phyloP scores from a whole-genome alignment of 2,797 vertebrate genomes.

The Cyclura pinguis region DNA sequence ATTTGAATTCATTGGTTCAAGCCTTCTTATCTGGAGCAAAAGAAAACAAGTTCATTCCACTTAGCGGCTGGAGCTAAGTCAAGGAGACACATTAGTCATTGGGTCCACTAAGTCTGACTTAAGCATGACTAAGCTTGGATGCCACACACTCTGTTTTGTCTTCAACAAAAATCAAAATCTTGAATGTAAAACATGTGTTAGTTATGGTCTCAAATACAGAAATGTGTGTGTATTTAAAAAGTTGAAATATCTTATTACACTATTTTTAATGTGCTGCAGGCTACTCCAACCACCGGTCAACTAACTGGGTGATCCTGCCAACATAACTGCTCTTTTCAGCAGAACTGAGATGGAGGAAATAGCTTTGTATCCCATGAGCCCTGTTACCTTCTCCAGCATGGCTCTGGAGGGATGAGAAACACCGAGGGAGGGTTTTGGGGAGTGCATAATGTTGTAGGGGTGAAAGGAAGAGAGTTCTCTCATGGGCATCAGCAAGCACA shows the following conservation, averaged over 20 bases:
- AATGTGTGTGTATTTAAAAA: not conserved
- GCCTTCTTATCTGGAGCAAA: not conserved
- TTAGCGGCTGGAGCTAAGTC: not conserved
- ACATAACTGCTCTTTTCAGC: no score
- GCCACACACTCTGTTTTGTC: no score
- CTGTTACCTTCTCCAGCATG: no score
- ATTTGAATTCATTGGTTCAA: no score
- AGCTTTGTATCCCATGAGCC: not conserved
- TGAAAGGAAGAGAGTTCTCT: not conserved
- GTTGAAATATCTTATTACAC: not conserved
- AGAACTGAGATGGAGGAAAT: not conserved
- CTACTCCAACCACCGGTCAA: not conserved
- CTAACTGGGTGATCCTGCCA: not conserved
- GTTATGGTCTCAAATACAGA: not conserved
- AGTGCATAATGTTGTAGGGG: no score
- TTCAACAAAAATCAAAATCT: not conserved
- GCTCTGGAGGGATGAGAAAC: no score
- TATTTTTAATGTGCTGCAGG: not conserved
- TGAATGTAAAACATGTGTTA: not conserved
- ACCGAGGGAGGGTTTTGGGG: no score
- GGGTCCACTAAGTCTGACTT: no score
- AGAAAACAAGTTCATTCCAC: not conserved
- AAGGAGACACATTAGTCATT: no score
- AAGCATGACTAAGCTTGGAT: no score
- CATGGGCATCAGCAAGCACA: not conserved